phyloP scores from a whole-genome alignment of 2,797 vertebrate genomes.

The Centroberyx gerrardi region DNA sequence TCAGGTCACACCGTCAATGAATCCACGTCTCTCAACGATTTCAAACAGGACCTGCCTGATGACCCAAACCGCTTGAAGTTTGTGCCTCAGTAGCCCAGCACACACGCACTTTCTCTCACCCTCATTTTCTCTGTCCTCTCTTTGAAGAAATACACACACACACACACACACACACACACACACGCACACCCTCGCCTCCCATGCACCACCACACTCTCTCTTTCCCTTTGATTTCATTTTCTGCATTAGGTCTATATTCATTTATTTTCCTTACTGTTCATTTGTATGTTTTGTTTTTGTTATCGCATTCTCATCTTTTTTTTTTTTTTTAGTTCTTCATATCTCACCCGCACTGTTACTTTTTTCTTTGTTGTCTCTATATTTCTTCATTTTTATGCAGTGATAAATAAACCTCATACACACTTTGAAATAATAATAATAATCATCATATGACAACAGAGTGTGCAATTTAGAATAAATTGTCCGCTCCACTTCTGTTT shows the following conservation, averaged over 20 bases:
- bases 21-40: slow-evolving; percentile 29
- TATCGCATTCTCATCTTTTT: not conserved
- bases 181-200: not conserved
- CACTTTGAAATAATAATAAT: not conserved
- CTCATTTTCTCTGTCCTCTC: slow-evolving; percentile 40
- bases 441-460: slow-evolving; percentile 1
- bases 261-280: slow-evolving; percentile 43
- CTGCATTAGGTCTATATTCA: slow-evolving; percentile 23
- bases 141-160: slow-evolving; percentile 62
- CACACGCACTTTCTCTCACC: slow-evolving; percentile 19
- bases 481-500: not conserved
- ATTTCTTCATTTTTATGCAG: slow-evolving; percentile 9
- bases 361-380: not conserved
- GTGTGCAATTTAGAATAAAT: not conserved
- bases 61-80: slow-evolving; percentile 47
- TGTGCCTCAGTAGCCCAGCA: slow-evolving; percentile 20
- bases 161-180: slow-evolving; percentile 10
- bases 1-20: slow-evolving; percentile 29
- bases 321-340: not conserved
- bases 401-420: slow-evolving; percentile 12
- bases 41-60: slow-evolving; percentile 30
- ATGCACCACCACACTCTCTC: not conserved
- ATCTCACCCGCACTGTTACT: slow-evolving; percentile 1
- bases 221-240: slow-evolving; percentile 56
- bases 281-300: slow-evolving; percentile 23